These are phyloP conservation scores for Stenchaetothrips biformis DNA, from an alignment of 2,888 invertebrate genomes.

Conservation along the genomic window DNA sequence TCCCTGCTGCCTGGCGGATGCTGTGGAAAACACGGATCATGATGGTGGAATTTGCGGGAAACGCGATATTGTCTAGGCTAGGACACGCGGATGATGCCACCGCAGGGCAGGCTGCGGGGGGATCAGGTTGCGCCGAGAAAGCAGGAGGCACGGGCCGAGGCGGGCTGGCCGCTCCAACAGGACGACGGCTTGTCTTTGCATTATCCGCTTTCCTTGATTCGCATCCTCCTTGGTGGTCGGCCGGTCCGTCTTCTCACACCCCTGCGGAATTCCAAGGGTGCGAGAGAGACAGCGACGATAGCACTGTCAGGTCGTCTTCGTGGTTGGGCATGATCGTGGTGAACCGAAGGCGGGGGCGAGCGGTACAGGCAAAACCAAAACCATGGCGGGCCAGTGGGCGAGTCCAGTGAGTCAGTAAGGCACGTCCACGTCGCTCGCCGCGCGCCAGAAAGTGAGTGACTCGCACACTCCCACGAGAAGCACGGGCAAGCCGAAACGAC, in stretches of 20 bases:
- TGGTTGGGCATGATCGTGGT: too few relatives aligned
- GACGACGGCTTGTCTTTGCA: background rate
- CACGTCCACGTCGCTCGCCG: background rate
- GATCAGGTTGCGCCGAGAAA: background rate
- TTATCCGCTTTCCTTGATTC: conserved; percentile 3
- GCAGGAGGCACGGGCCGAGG: background rate
- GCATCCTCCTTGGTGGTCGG: background rate
- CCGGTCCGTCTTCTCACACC: too few relatives aligned
- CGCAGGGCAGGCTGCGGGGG: background rate
- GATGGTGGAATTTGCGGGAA: background rate
- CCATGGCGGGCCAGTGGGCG: too few relatives aligned
- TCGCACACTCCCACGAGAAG: background rate
- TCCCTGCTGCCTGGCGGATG: too few relatives aligned
- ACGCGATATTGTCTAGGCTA: background rate
- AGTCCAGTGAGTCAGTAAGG: background rate
- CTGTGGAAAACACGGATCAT: too few relatives aligned
- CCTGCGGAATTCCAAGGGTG: too few relatives aligned
- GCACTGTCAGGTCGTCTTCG: too few relatives aligned
- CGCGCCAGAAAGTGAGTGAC: conserved; percentile 1
- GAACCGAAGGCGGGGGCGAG: too few relatives aligned
- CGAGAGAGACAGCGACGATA: too few relatives aligned
- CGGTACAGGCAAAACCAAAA: too few relatives aligned
- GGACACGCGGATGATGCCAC: background rate
- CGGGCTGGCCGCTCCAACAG: background rate
- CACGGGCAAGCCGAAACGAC: background rate